These are phyloP conservation scores for Urocolius indicus DNA, from an alignment of 2,113 vertebrate genomes.

Conservation along the genomic window DNA sequence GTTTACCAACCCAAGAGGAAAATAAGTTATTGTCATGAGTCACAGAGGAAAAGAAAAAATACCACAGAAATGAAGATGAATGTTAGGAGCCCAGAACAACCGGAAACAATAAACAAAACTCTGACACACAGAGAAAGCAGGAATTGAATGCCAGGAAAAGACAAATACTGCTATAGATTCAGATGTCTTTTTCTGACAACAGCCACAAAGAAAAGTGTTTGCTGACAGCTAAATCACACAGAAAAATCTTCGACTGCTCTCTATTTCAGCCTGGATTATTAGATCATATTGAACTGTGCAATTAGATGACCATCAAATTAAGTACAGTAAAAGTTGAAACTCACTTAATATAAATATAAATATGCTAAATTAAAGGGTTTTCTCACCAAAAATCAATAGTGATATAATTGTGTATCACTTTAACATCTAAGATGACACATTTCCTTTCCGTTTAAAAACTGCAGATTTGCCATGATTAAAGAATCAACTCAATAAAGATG, in stretches of 20 bases:
- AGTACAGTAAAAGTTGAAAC: slow-evolving; percentile 19
- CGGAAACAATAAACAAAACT: slow-evolving; percentile 21
- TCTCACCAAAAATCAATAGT: slow-evolving; percentile 40
- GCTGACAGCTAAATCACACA: slow-evolving; percentile 8
- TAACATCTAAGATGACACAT: slow-evolving; percentile 1
- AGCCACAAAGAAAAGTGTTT: slow-evolving; percentile 29
- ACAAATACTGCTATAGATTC: slow-evolving; percentile 23
- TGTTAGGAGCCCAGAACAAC: background rate
- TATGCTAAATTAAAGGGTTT: slow-evolving; percentile 35
- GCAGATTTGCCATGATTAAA: slow-evolving; percentile 28
- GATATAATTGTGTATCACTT: background rate
- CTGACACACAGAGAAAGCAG: background rate
- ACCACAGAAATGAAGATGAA: background rate
- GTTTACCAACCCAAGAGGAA: slow-evolving; percentile 23
- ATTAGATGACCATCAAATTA: slow-evolving; percentile 49
- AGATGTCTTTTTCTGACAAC: slow-evolving; percentile 41
- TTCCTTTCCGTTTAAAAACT: slow-evolving; percentile 24
- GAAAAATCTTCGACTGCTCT: slow-evolving; percentile 22
- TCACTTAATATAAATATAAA: slow-evolving; percentile 42
- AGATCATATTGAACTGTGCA: slow-evolving; percentile 6
- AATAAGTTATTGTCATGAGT: slow-evolving; percentile 25
- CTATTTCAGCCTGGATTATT: background rate
- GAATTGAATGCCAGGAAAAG: slow-evolving; percentile 6
- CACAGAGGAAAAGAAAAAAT: background rate
- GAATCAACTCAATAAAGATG: background rate